These are phyloP conservation scores for Eospalax fontanierii DNA, from an alignment of 2,797 vertebrate genomes.

Conservation along the genomic window DNA sequence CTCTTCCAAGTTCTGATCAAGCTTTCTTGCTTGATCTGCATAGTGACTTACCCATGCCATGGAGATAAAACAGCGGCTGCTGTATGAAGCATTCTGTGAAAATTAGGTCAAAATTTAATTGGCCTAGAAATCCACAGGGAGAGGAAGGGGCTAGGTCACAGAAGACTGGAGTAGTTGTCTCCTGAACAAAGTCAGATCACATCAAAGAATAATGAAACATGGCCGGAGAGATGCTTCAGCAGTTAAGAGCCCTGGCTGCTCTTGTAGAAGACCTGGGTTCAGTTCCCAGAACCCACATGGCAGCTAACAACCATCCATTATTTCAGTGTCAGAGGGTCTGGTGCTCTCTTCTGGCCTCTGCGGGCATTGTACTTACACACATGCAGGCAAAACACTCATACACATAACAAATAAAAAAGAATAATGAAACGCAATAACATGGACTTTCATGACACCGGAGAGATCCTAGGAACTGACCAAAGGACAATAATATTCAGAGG, in stretches of 20 bases:
- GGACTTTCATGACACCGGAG: neutral
- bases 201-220: neutral
- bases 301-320: too few relatives aligned
- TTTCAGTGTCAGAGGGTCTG: too few relatives aligned
- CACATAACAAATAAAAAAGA: too few relatives aligned
- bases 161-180: neutral
- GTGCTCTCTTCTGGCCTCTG: too few relatives aligned
- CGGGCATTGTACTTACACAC: too few relatives aligned
- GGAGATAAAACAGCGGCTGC: neutral
- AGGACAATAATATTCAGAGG: neutral
- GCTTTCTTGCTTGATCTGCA: constrained; percentile 68
- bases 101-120: neutral
- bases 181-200: neutral
- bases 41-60: neutral
- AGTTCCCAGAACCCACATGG: too few relatives aligned
- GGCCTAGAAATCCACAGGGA: neutral
- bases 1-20: constrained; percentile 45
- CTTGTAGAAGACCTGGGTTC: too few relatives aligned
- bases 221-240: too few relatives aligned
- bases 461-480: neutral
- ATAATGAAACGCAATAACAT: neutral
- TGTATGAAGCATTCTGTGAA: neutral
- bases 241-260: too few relatives aligned
- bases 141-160: neutral
- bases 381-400: too few relatives aligned